Percentiles rank a stretch among this genome's conserved stretches.
phyloP scores from a whole-genome alignment of 2,888 invertebrate species.

The Mellilla xanthometata region DNA sequence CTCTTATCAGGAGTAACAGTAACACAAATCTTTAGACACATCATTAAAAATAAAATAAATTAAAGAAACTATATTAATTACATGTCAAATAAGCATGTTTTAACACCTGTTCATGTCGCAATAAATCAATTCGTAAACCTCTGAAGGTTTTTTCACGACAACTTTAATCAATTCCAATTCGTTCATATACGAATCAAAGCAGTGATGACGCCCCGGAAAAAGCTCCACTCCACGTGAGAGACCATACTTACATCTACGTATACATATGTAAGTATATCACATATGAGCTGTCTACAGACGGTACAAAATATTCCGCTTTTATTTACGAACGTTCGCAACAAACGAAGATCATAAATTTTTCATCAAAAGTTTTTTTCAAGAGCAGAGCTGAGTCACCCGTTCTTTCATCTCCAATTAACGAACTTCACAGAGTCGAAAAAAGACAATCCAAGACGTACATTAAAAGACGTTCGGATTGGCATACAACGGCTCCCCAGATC shows the following conservation, averaged over 20 bases:
- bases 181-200: slow-evolving; percentile 34
- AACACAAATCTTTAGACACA: no score
- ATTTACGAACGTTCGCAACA: slow-evolving; percentile 9
- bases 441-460: slow-evolving; percentile 55
- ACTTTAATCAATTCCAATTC: slow-evolving; percentile 35
- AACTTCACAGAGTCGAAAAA: slow-evolving; percentile 34
- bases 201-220: slow-evolving; percentile 33
- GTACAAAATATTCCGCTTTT: slow-evolving; percentile 13
- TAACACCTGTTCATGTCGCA: slow-evolving; percentile 16
- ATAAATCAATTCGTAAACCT: slow-evolving; percentile 30
- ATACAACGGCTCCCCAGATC: slow-evolving; percentile 58
- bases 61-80: no score
- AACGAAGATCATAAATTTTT: slow-evolving; percentile 23
- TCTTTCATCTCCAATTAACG: slow-evolving; percentile 35
- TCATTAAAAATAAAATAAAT: no score
- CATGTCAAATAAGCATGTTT: not conserved
- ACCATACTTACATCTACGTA: slow-evolving; percentile 15
- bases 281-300: no score
- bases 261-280: no score
- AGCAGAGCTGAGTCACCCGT: slow-evolving; percentile 20
- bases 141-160: slow-evolving; percentile 27
- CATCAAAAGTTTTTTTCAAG: slow-evolving; percentile 21
- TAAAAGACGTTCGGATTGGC: slow-evolving; percentile 59
- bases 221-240: slow-evolving; percentile 30
- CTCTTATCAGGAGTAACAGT: no score